These are phyloP conservation scores for Pollenia labialis DNA, from an alignment of 2,888 invertebrate species.

Conservation along the genomic window DNA sequence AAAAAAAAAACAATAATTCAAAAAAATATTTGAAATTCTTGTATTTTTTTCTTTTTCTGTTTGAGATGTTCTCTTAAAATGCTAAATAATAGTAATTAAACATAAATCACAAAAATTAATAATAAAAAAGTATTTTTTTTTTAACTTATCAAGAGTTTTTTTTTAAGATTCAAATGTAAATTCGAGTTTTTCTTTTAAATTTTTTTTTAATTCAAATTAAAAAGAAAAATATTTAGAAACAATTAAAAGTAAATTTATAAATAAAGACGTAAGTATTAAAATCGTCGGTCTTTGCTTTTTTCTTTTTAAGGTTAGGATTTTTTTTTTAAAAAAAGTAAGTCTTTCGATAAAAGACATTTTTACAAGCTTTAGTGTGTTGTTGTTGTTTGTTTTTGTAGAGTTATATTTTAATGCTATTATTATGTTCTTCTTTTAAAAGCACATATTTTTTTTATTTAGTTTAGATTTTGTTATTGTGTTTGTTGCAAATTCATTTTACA, in stretches of 20 bases:
- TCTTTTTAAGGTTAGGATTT: constrained; percentile 27
- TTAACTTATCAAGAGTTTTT: constrained; percentile 9
- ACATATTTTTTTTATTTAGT: constrained; percentile 43
- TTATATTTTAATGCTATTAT: constrained; percentile 37
- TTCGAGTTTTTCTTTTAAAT: neutral
- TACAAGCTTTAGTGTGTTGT: constrained; percentile 42
- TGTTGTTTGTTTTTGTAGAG: neutral
- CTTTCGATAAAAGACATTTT: neutral
- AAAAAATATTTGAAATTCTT: constrained; percentile 52
- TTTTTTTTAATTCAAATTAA: neutral
- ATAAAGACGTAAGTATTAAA: too few relatives aligned
- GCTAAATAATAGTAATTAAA: constrained; percentile 74
- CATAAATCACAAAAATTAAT: constrained; percentile 74
- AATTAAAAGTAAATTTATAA: too few relatives aligned
- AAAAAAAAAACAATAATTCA: constrained; percentile 42
- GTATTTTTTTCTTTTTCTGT: constrained; percentile 64
- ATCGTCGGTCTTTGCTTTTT: too few relatives aligned
- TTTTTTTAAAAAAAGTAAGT: constrained; percentile 4
- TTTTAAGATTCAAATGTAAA: constrained; percentile 1
- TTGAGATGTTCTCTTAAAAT: constrained; percentile 66
- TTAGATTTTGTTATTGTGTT: neutral
- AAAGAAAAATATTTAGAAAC: neutral
- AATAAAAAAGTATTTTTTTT: constrained; percentile 42
- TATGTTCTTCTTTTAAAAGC: constrained; percentile 55
- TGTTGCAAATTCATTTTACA: constrained; percentile 40